These are phyloP conservation scores for Baronia brevicornis DNA, from an alignment of 2,888 invertebrate species.

Conservation along the genomic window DNA sequence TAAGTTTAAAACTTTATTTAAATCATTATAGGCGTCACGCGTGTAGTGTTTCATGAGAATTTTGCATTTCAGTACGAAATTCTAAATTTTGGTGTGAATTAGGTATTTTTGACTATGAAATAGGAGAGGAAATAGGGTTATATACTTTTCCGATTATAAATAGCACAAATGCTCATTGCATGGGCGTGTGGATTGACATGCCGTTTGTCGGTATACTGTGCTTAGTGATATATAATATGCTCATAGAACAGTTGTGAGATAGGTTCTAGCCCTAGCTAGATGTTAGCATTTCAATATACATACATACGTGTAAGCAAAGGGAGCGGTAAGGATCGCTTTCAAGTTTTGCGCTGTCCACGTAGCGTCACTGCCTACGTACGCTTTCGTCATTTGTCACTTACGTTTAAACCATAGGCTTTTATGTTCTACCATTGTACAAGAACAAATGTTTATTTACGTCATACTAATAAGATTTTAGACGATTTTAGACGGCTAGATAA, in stretches of 20 bases:
- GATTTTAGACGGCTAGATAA: too few species aligned
- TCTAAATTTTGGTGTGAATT: slow-evolving; percentile 53
- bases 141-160: too few species aligned
- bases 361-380: too few species aligned
- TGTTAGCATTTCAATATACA: slow-evolving; percentile 47
- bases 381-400: too few species aligned
- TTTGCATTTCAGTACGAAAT: slow-evolving; percentile 41
- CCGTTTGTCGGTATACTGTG: slow-evolving; percentile 50
- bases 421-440: too few species aligned
- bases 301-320: slow-evolving; percentile 32
- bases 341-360: too few species aligned
- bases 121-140: slow-evolving; percentile 27
- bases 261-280: slow-evolving; percentile 66
- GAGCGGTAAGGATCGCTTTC: slow-evolving; percentile 35
- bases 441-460: too few species aligned
- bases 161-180: too few species aligned
- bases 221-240: slow-evolving; percentile 69
- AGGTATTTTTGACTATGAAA: slow-evolving; percentile 54
- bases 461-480: too few species aligned
- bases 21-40: slow-evolving; percentile 41
- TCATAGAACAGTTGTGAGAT: slow-evolving; percentile 71
- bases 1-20: slow-evolving; percentile 25
- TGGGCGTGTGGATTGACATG: slow-evolving; percentile 36
- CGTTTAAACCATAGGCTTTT: too few species aligned
- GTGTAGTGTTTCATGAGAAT: slow-evolving; percentile 37